Conservation (phyloP, 1,140 invertebrate genomes). For the Papilio machaon region DNA sequence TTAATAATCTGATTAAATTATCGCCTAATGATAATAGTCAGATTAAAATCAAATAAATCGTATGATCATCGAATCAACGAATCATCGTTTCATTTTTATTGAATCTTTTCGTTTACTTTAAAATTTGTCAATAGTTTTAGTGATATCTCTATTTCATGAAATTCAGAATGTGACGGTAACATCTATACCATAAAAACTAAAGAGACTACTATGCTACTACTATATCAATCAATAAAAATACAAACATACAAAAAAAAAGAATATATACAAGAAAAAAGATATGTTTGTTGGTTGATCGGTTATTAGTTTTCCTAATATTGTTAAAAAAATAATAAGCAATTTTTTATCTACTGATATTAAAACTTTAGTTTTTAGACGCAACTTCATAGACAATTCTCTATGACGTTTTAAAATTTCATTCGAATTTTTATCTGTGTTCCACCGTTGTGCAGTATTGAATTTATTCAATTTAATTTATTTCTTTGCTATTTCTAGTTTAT, state of each 20-base stretch:
- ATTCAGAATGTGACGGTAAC: background rate
- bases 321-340: too few species aligned
- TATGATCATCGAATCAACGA: too few species aligned
- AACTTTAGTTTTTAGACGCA: background rate
- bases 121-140: background rate
- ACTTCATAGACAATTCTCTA: background rate
- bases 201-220: too few species aligned
- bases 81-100: too few species aligned
- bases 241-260: too few species aligned
- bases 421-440: background rate
- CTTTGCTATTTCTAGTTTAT: constrained; percentile 6
- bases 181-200: background rate
- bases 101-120: background rate
- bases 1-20: too few species aligned
- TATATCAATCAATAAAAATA: too few species aligned
- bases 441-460: constrained; percentile 18
- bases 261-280: too few species aligned
- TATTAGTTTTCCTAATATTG: background rate
- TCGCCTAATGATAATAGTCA: too few species aligned
- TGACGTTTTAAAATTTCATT: constrained; percentile 20
- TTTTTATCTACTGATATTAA: background rate
- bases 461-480: constrained; percentile 36
- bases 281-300: background rate
- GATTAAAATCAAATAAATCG: too few species aligned
- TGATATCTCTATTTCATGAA: background rate